Percentiles rank a stretch among this genome's conserved stretches.
These are phyloP conservation scores for Campaea margaritaria DNA, from an alignment of 2,888 invertebrate genomes.

Conservation along the genomic window DNA sequence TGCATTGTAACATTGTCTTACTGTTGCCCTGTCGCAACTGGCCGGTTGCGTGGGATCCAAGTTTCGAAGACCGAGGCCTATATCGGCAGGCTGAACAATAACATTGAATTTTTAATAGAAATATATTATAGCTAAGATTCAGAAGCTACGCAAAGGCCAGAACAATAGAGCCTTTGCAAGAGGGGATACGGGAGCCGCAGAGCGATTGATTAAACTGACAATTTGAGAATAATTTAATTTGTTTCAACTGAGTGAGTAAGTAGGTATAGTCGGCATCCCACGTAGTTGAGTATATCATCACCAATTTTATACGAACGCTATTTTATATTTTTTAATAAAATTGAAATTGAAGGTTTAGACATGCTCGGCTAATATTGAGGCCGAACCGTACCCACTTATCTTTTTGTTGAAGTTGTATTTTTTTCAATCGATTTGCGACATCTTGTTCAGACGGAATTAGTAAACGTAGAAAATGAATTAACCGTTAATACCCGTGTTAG, in stretches of 20 bases:
- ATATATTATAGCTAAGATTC: slow-evolving; percentile 14
- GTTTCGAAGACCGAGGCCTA: slow-evolving; percentile 78
- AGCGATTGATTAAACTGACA: slow-evolving; percentile 18
- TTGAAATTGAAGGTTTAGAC: no score
- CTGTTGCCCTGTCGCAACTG: slow-evolving; percentile 76
- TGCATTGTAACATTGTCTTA: slow-evolving; percentile 74
- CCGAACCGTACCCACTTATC: no score
- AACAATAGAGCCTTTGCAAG: slow-evolving; percentile 45
- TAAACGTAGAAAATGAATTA: neutral
- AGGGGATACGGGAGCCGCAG: slow-evolving; percentile 17
- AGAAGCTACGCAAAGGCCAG: slow-evolving; percentile 48
- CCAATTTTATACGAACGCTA: no score
- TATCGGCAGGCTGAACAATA: slow-evolving; percentile 76
- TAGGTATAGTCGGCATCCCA: no score
- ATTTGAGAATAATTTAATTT: neutral
- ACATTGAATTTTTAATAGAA: slow-evolving; percentile 52
- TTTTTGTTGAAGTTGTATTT: neutral
- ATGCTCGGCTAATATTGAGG: no score
- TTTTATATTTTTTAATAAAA: no score
- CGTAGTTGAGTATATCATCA: no score
- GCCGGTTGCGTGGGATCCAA: slow-evolving; percentile 74
- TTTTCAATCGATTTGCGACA: slow-evolving; percentile 26
- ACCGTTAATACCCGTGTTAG: slow-evolving; percentile 1
- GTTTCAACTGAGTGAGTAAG: no score
- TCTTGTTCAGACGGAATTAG: neutral